These are phyloP conservation scores for Gobius niger DNA, from an alignment of 2,113 vertebrate genomes.

Conservation along the genomic window DNA sequence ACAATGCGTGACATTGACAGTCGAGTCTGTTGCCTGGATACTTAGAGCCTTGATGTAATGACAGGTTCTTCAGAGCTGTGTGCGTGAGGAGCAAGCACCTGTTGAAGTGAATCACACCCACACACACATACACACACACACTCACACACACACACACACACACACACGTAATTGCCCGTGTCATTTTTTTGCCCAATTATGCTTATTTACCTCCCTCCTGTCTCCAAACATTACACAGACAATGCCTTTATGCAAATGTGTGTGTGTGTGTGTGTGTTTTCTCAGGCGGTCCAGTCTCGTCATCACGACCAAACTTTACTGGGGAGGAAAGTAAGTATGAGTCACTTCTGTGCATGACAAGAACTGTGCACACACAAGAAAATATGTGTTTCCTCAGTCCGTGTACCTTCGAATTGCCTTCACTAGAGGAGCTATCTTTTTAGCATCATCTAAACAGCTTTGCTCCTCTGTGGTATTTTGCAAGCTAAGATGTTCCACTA, in stretches of 20 bases:
- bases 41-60: not conserved
- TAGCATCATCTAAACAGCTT: too few relatives aligned
- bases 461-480: too few relatives aligned
- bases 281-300: constrained; percentile 93
- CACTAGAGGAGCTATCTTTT: too few relatives aligned
- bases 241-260: not conserved
- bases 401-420: too few relatives aligned
- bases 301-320: constrained; percentile 98
- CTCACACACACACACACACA: too few relatives aligned
- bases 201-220: not conserved
- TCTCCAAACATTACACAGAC: not conserved
- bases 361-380: too few relatives aligned
- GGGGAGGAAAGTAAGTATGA: constrained; percentile 97
- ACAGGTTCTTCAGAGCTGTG: not conserved
- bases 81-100: not conserved
- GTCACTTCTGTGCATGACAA: not conserved
- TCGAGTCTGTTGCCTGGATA: not conserved
- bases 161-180: not conserved
- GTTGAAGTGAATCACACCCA: not conserved
- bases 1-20: not conserved
- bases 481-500: too few relatives aligned
- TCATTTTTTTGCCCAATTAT: not conserved
- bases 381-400: too few relatives aligned
- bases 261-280: constrained; percentile 1
- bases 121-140: too few relatives aligned